These are phyloP conservation scores for Tinamus major DNA, from an alignment of 2,797 vertebrate species.

Conservation along the genomic window DNA sequence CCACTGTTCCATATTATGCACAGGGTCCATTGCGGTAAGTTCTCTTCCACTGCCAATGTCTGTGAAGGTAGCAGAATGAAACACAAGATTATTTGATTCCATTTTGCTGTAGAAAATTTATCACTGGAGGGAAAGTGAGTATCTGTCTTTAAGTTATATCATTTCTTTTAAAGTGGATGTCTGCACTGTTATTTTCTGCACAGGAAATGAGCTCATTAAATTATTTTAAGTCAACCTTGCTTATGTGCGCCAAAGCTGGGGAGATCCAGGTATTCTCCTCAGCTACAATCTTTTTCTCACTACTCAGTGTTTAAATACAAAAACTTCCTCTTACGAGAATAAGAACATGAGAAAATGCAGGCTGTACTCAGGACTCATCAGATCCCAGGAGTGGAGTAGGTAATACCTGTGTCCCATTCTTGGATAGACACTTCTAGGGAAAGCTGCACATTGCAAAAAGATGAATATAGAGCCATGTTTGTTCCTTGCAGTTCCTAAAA, in stretches of 20 bases:
- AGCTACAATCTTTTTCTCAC: neutral
- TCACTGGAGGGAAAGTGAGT: neutral
- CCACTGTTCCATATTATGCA: neutral
- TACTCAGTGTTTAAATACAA: neutral
- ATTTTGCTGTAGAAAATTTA: neutral
- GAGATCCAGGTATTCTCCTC: neutral
- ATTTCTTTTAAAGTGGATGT: neutral
- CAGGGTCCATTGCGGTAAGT: neutral
- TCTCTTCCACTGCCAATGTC: neutral
- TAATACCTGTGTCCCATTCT: neutral
- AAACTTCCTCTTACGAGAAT: neutral
- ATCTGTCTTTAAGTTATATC: neutral
- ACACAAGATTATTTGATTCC: neutral
- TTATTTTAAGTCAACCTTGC: neutral
- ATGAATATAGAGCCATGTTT: neutral
- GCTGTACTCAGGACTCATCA: neutral
- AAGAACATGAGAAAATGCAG: neutral
- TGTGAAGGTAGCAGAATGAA: neutral
- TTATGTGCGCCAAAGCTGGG: neutral
- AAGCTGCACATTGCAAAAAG: neutral
- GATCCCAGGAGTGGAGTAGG: neutral
- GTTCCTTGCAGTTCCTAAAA: neutral
- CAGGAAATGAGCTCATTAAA: neutral
- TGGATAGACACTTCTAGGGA: neutral
- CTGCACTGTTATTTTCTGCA: neutral